Base-by-base conservation (phyloP, 1,140 invertebrate genomes). In the Halictus rubicundus region DNA sequence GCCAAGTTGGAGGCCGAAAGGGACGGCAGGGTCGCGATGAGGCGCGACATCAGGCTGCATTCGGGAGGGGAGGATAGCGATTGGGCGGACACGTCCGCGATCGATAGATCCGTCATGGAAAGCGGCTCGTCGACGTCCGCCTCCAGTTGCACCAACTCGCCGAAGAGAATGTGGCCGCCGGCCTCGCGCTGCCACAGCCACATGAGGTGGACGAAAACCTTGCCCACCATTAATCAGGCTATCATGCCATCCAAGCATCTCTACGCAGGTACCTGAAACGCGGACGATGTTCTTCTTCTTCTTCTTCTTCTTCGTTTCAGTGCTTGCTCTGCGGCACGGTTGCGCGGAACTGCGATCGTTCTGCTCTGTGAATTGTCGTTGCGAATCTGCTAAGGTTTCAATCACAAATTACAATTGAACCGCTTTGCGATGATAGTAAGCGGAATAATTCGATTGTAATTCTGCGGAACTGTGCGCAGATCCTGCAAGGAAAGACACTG, bases 121-220 rank as follows among this genome's bases (percentile, higher is more conserved):
- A 95, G 91, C 93, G 95, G 95, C 80, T 95, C 95, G 0, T 95
- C 95, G 0, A 95, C 95, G 3, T 95, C 95, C 0, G 94, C 94
- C 37, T 95, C 95, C 1, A 95, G 95, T 83, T 95, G 94, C 61
- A 94, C 95, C 0, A 95, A 95, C 84, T 95, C 95, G 2, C 95
- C 95, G 0, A 95, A 95, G 91, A 90, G 95, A 49, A 91, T 95
- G 83, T 95, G 94, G 89, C 94, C 94, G 42, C 92, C 92, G 23
- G 92, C 91, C 1, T 92, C 91, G n/a, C 87, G 91, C 14, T 92
- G 91, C 60, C 90, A 92, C 5, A 91, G 90, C 68, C 84, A 91
- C 69, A 88, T 90, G 83, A 92, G 90, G 54, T 93, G 91, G 90
- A 92, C 90, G 6, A 92, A 91, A 86, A 91, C 91, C 19, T 78